Percentiles rank a stretch among this genome's conserved stretches.
phyloP scores from a whole-genome alignment of 1,140 invertebrate genomes.

The Drosophila santomea region DNA sequence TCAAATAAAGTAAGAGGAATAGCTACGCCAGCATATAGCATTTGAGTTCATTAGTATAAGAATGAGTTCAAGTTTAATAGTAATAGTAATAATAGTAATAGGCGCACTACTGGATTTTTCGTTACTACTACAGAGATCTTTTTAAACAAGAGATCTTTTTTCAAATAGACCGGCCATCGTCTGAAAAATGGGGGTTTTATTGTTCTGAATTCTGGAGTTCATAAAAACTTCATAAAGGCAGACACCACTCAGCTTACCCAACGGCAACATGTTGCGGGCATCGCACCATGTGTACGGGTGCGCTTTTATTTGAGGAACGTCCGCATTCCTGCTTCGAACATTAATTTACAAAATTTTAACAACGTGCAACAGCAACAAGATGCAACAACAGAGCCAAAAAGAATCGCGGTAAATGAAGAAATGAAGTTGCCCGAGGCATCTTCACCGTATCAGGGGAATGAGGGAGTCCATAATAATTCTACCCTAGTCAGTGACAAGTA shows the following conservation, averaged over 20 bases:
- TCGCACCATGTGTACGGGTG: slow-evolving; percentile 6
- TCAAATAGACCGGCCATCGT: neutral
- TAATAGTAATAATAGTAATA: no score
- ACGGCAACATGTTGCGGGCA: slow-evolving; percentile 51
- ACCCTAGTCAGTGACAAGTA: slow-evolving; percentile 67
- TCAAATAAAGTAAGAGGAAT: no score
- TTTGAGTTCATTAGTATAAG: no score
- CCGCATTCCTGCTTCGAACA: slow-evolving; percentile 80
- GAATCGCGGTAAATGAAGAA: slow-evolving; percentile 69
- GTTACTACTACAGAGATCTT: no score
- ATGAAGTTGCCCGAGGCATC: slow-evolving; percentile 63
- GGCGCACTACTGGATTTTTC: no score
- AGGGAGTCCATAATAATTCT: slow-evolving; percentile 32
- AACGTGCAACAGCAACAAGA: slow-evolving; percentile 58
- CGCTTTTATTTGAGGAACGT: slow-evolving; percentile 45
- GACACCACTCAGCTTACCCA: slow-evolving; percentile 32
- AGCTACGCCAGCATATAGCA: no score
- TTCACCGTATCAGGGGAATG: slow-evolving; percentile 6
- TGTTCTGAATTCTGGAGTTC: slow-evolving; percentile 38
- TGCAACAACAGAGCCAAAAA: slow-evolving; percentile 63
- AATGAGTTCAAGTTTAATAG: no score
- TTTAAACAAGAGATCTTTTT: neutral
- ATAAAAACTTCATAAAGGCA: slow-evolving; percentile 66
- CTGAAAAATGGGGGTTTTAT: slow-evolving; percentile 26
- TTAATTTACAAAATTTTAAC: slow-evolving; percentile 81